A percentile compares a stretch with the other conserved stretches of the same genome.
Conservation (phyloP, 2,888 invertebrate species). For the Willowsia nigromaculata region DNA sequence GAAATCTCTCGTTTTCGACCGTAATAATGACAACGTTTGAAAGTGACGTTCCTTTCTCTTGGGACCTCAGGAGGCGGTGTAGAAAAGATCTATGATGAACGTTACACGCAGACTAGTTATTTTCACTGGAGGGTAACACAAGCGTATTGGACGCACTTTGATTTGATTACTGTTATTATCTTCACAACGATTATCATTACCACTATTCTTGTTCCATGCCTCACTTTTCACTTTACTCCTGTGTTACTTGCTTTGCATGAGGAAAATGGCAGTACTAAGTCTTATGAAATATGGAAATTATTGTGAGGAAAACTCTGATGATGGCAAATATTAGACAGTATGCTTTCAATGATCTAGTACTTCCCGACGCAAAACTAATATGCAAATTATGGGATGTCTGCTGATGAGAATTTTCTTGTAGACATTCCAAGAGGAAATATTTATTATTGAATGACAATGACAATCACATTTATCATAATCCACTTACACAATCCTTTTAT, state of each 20-base stretch:
- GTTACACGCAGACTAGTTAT: neutral
- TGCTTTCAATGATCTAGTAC: too few relatives aligned
- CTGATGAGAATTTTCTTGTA: neutral
- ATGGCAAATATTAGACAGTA: too few relatives aligned
- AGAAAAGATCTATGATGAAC: neutral
- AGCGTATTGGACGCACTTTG: neutral
- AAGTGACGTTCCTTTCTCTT: neutral
- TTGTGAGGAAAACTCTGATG: neutral
- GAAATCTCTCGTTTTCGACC: neutral
- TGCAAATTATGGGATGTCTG: neutral
- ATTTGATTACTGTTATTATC: constrained; percentile 62
- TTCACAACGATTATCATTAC: neutral
- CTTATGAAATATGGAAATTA: constrained; percentile 37
- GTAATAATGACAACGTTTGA: neutral
- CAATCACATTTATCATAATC: constrained; percentile 30
- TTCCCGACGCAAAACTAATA: neutral
- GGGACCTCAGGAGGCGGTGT: neutral
- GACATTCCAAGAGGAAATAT: neutral
- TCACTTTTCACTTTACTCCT: neutral
- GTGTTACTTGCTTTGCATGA: too few relatives aligned
- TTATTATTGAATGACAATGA: constrained; percentile 16
- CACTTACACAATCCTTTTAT: neutral
- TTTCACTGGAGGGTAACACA: too few relatives aligned
- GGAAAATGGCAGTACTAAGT: too few relatives aligned
- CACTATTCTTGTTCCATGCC: neutral